These are phyloP conservation scores for Cebus imitator DNA, from an alignment of 2,113 vertebrate genomes.

Conservation along the genomic window DNA sequence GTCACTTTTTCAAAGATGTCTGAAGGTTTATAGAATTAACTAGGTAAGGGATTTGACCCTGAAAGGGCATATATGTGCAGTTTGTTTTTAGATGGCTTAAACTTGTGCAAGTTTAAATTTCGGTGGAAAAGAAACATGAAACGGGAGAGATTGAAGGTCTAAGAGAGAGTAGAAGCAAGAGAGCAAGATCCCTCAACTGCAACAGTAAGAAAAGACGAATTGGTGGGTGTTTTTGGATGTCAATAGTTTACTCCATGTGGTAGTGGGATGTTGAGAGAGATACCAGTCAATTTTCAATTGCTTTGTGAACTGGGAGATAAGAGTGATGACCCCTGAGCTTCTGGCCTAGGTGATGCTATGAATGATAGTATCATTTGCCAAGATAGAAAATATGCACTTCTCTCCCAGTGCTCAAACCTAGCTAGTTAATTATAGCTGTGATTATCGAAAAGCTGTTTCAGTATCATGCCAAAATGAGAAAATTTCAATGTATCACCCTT, in stretches of 20 bases:
- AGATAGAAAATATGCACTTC: background rate
- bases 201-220: background rate
- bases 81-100: constrained; percentile 8
- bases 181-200: background rate
- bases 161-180: background rate
- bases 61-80: background rate
- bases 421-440: background rate
- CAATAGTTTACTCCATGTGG: background rate
- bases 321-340: background rate
- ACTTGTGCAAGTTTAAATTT: background rate
- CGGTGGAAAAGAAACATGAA: background rate
- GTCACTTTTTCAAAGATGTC: background rate
- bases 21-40: background rate
- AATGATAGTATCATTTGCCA: background rate
- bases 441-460: background rate
- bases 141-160: background rate
- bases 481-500: background rate
- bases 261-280: background rate
- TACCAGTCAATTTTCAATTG: background rate
- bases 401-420: background rate
- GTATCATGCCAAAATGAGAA: constrained; percentile 24
- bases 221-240: background rate
- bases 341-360: background rate
- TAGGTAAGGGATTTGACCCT: background rate
- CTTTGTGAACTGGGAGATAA: background rate